These are phyloP conservation scores for Ploceus nigricollis DNA, from an alignment of 2,113 vertebrate genomes.

Conservation along the genomic window DNA sequence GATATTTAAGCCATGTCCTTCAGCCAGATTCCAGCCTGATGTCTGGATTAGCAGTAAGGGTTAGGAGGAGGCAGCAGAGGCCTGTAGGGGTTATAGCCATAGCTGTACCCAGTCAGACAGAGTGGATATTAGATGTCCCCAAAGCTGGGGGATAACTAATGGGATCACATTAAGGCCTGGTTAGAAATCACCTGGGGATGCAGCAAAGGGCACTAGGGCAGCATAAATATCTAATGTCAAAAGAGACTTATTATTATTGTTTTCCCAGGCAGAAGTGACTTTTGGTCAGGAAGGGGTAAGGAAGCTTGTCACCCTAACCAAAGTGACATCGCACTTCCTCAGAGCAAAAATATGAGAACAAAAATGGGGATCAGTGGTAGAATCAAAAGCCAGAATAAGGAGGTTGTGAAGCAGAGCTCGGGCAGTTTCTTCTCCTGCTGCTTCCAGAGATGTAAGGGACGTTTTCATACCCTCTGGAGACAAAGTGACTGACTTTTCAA, in stretches of 20 bases:
- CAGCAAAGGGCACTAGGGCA: not conserved
- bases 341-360: not conserved
- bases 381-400: not conserved
- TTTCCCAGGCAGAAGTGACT: not conserved
- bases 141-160: constrained; percentile 45
- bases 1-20: not conserved
- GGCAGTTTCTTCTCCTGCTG: not conserved
- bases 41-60: not conserved
- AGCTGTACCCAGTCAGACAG: not conserved
- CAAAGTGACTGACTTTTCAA: not conserved
- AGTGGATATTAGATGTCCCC: not conserved
- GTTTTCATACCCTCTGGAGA: not conserved
- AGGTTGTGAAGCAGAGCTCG: not conserved
- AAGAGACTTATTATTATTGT: not conserved
- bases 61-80: not conserved
- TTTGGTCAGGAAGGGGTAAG: not conserved
- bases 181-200: constrained; percentile 41
- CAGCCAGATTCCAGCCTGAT: not conserved
- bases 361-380: not conserved
- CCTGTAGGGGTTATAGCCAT: not conserved
- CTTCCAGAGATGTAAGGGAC: not conserved
- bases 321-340: not conserved
- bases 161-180: constrained; percentile 29
- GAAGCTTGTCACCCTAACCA: not conserved
- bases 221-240: constrained; percentile 27